Conservation (phyloP, 2,797 vertebrate species). For the Rousettus madagascariensis region DNA sequence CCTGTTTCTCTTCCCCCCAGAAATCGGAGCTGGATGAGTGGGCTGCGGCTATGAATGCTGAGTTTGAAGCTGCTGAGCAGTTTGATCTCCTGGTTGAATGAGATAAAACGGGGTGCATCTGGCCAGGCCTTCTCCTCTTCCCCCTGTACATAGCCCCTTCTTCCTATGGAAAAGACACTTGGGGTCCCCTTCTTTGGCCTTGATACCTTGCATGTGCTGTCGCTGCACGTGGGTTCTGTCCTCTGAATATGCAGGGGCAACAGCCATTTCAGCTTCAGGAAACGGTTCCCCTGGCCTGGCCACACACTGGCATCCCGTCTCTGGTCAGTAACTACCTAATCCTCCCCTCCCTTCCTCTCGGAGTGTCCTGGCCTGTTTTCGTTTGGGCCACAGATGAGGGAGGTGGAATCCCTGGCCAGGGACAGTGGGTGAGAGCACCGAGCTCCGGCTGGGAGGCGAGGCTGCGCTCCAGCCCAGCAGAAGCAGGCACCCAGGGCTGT, state of each 20-base stretch:
- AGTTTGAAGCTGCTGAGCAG: conserved; percentile 87
- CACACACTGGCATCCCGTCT: not conserved
- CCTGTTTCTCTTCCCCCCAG: conserved; percentile 75
- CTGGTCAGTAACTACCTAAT: not conserved
- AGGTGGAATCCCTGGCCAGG: not conserved
- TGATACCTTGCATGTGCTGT: not conserved
- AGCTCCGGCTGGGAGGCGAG: fast-evolving
- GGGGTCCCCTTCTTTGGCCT: not conserved
- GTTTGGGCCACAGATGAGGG: not conserved
- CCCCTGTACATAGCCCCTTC: conserved; percentile 40
- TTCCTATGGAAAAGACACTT: not conserved
- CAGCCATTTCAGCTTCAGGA: not conserved
- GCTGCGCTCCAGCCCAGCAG: not conserved
- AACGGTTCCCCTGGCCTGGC: not conserved
- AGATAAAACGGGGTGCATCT: conserved; percentile 53
- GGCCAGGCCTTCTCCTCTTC: not conserved
- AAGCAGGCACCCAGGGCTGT: fast-evolving
- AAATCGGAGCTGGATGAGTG: conserved; percentile 85
- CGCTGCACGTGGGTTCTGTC: not conserved
- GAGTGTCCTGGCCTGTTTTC: not conserved
- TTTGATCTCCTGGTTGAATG: conserved; percentile 88
- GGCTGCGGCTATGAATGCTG: conserved; percentile 87
- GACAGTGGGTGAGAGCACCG: not conserved
- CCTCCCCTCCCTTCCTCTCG: not conserved
- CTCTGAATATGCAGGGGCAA: fast-evolving